These are phyloP conservation scores for Phragmatobia fuliginosa DNA, from an alignment of 2,888 invertebrate genomes.

Conservation along the genomic window DNA sequence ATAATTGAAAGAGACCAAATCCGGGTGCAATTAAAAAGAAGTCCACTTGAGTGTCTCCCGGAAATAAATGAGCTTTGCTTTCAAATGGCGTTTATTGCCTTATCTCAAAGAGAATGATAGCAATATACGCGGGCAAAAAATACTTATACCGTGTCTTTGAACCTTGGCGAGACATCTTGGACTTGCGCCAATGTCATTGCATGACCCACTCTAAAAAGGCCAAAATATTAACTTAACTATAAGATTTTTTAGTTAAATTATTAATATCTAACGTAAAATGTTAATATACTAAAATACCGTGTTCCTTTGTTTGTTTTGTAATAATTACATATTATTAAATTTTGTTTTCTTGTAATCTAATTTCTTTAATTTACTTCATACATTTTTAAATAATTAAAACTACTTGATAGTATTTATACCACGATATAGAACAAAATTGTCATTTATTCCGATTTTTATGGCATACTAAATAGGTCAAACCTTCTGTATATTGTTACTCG, in stretches of 20 bases:
- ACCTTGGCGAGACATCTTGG: constrained; percentile 83
- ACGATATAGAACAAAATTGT: constrained; percentile 7
- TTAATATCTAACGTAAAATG: constrained; percentile 28
- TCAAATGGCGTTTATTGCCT: constrained; percentile 81
- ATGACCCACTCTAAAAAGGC: constrained; percentile 64
- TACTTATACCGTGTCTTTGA: constrained; percentile 80
- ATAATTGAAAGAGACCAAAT: constrained; percentile 67
- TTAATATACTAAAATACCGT: neutral
- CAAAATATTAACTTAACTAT: constrained; percentile 47
- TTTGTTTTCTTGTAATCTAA: neutral
- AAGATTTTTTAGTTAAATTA: constrained; percentile 43
- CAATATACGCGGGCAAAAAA: constrained; percentile 72
- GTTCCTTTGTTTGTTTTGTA: neutral
- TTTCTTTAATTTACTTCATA: neutral
- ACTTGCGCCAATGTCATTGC: constrained; percentile 76
- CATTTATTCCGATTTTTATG: constrained; percentile 1
- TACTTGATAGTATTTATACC: neutral
- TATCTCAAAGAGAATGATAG: constrained; percentile 81
- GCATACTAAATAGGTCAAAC: neutral
- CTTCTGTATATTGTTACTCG: constrained; percentile 26
- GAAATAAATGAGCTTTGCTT: constrained; percentile 78
- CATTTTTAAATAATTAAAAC: neutral
- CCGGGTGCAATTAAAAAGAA: constrained; percentile 71
- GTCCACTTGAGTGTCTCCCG: constrained; percentile 71
- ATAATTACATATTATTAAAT: neutral